Conservation (phyloP, 30 jellyfish, hydroid and myxozoan species). For the Rhopilema esculentum region DNA sequence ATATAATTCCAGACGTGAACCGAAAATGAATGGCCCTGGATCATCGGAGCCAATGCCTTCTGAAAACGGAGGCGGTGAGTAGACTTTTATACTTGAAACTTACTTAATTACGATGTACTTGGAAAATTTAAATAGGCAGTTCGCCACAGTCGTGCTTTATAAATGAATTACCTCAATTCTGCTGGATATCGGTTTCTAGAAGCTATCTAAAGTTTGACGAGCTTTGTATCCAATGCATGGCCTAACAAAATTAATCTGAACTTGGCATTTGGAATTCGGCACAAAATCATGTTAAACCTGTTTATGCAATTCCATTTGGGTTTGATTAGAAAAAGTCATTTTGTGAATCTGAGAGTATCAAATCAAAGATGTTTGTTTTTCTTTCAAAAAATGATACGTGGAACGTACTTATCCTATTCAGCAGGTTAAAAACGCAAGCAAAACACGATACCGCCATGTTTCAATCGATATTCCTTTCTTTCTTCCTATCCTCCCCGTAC, state of each 20-base stretch:
- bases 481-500: too few relatives aligned
- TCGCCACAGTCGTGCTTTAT: neutral
- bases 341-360: too few relatives aligned
- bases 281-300: neutral
- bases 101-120: neutral
- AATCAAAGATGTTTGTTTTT: neutral
- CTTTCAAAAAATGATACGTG: neutral
- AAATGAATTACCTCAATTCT: neutral
- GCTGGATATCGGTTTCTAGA: neutral
- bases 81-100: neutral
- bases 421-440: neutral
- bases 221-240: neutral
- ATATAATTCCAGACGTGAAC: constrained; percentile 33
- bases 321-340: too few relatives aligned
- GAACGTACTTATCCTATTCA: neutral
- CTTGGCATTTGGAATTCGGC: neutral
- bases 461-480: neutral
- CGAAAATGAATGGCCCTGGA: constrained; percentile 67
- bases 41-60: neutral
- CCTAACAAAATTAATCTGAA: neutral
- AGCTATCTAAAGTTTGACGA: neutral
- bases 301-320: too few relatives aligned
- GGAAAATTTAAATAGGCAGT: neutral
- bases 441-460: neutral
- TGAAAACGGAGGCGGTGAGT: constrained; percentile 61